Base-by-base conservation (phyloP, 2,888 invertebrate genomes). In the Lordiphosa andalusiaca region DNA sequence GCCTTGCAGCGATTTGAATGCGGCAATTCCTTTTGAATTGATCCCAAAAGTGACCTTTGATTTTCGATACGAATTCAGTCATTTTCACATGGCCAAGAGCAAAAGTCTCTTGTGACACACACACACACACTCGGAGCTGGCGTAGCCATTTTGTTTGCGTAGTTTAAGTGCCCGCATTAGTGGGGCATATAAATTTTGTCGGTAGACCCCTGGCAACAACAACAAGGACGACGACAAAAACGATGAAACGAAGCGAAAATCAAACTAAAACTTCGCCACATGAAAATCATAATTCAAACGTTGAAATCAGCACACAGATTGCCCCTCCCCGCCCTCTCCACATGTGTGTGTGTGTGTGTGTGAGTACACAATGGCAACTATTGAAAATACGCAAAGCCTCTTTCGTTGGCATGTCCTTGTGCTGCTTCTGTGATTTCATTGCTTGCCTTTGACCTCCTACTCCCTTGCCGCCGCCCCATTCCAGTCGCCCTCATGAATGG, bases 1-100 rank as follows among this genome's bases (percentile, higher is more conserved):
- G 80, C 71, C 82, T 80, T 69, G 59, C 61, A 82, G 80, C 80
- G 82, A 80, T 80, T 82, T 82, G 71, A 80, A 80, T 80, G 82
- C 80, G 82, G 82, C 80, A 80, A 82, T 80, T 80, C 82, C 80
- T 78, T 80, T 80, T 80, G 82, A 80, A 80, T 80, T 80, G 80
- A 80, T 80, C 80, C 80, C 80, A 80, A 80, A 80, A 80, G 80
- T 78, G 80, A 80, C 80, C 80, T 80, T 82, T 80, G 82, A 80
- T 80, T 82, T 75, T 75, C 80, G 82, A 73, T 82, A 75, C 80
- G 80, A 80, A 69, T 80, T 75, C 71, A 80, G 71, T 78, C 73
- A 78, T 78, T 77, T 81, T 73, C 77, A 67, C 77, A 81, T 77
- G 77, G 81, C 71, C 71, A 69, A 67, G 57, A 69, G 71, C 69